Evolutionary conservation across 1,140 invertebrate species (phyloP).

Genomic region (Oscheius sp.): DNA sequence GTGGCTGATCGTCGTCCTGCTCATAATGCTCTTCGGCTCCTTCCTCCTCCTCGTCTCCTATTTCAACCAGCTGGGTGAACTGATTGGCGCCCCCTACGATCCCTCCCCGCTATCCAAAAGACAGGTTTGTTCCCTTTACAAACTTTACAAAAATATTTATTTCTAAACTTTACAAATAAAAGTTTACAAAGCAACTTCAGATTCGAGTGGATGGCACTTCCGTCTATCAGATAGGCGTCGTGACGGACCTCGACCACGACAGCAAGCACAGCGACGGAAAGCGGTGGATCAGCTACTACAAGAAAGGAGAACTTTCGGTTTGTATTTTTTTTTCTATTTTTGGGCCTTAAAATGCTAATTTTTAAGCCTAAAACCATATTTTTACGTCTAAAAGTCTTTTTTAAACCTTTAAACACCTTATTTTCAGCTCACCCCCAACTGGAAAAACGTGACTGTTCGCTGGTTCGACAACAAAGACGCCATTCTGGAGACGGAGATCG

Average conservation of each 20-base stretch:
- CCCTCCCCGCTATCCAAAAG: neutral
- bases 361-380: no score
- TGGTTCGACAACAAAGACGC: neutral
- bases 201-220: constrained; percentile 14
- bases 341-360: neutral
- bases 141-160: neutral
- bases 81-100: neutral
- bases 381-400: no score
- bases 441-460: neutral
- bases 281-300: constrained; percentile 28
- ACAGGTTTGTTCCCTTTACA: neutral
- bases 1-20: no score
- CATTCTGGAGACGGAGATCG: constrained; percentile 61
- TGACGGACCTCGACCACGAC: constrained; percentile 38
- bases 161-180: neutral
- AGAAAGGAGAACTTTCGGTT: constrained; percentile 10
- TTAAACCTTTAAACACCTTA: neutral
- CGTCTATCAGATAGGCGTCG: constrained; percentile 21
- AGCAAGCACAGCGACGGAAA: constrained; percentile 26
- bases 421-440: constrained; percentile 3
- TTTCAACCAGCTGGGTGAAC: neutral
- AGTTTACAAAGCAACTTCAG: neutral
- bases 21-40: no score
- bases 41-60: neutral
- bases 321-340: neutral